Evolutionary conservation across 2,888 invertebrate species (phyloP), one percentile per base, ranked within the genome.

Genomic region (Pycnomerus fuliginosus): DNA sequence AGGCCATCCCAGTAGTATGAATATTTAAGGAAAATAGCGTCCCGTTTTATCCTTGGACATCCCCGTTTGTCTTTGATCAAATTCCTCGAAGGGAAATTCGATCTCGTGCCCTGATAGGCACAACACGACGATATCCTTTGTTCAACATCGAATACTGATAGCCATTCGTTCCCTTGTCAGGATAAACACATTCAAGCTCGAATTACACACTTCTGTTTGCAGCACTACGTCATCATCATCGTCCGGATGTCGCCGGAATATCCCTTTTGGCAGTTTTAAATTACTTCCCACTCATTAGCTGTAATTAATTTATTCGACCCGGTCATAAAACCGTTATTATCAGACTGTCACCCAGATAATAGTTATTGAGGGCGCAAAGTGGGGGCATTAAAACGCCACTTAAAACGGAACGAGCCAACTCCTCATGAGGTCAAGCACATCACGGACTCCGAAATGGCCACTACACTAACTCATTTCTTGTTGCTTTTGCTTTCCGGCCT

Each of bases 391-490:
- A 12, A 30, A 28, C 2, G 7, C 12, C 8, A 7, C 28, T 28
- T 49, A 49, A 40, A 46, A 41, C 31, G 43, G 39, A 46, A n/a
- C n/a, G n/a, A n/a, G n/a, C n/a, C n/a, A n/a, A n/a, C n/a, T n/a
- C n/a, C n/a, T n/a, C n/a, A n/a, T n/a, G n/a, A n/a, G 52, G 51
- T 55, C 55, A 53, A 55, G 55, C 44, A 41, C 35, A 32, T 43
- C 43, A 48, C 39, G 36, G 22, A 17, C 7, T 23, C 16, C 25
- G 16, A 13, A 41, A 54, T 50, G 42, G 42, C 52, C 48, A 47
- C 49, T 48, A 45, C 50, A 50, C 45, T 44, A 48, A 55, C 52
- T 52, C 55, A 53, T 53, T 53, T 53, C 55, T 55, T 51, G 48
- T 48, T 50, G 50, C n/a, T n/a, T n/a, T 44, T 51, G 52, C 52